A percentile compares a stretch with the other conserved stretches of the same genome.
Evolutionary conservation across 35 echinoderm and acorn worm species (phyloP).

Genomic region (Patiria miniata): DNA sequence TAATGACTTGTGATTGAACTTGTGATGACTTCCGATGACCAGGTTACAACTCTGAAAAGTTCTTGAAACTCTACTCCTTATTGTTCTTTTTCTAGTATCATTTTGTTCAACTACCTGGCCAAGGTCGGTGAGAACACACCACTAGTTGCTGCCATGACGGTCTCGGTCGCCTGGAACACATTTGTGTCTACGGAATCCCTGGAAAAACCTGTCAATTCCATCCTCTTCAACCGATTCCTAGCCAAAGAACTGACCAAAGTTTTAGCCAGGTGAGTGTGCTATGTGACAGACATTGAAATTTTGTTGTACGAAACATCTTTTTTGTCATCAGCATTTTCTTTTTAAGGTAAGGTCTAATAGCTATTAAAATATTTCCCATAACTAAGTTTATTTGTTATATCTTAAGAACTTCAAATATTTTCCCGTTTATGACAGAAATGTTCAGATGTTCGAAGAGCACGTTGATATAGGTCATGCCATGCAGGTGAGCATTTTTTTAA

Average conservation of each 20-base stretch:
- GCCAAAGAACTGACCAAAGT: constrained; percentile 38
- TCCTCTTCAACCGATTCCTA: constrained; percentile 58
- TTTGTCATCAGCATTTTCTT: neutral
- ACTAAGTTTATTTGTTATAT: neutral
- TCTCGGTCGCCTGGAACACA: constrained; percentile 74
- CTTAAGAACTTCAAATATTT: neutral
- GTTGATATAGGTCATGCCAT: constrained; percentile 31
- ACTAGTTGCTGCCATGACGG: constrained; percentile 53
- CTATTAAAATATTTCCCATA: neutral
- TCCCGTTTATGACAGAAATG: neutral
- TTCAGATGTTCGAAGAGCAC: constrained; percentile 40
- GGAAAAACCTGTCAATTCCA: constrained; percentile 59
- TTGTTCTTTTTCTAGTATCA: constrained; percentile 55
- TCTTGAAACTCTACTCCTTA: constrained; percentile 1
- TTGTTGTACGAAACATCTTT: neutral
- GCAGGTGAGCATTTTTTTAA: constrained; percentile 30
- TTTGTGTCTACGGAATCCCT: constrained; percentile 57
- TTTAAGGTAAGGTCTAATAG: neutral
- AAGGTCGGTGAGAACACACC: constrained; percentile 43
- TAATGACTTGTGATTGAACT: too few relatives aligned
- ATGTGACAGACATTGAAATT: too few relatives aligned
- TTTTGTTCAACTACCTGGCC: constrained; percentile 80
- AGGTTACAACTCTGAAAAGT: constrained; percentile 26
- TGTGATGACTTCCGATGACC: too few relatives aligned
- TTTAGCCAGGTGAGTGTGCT: constrained; percentile 54